phyloP scores from a whole-genome alignment of 2,113 vertebrate species.

The Protobothrops mucrosquamatus region DNA sequence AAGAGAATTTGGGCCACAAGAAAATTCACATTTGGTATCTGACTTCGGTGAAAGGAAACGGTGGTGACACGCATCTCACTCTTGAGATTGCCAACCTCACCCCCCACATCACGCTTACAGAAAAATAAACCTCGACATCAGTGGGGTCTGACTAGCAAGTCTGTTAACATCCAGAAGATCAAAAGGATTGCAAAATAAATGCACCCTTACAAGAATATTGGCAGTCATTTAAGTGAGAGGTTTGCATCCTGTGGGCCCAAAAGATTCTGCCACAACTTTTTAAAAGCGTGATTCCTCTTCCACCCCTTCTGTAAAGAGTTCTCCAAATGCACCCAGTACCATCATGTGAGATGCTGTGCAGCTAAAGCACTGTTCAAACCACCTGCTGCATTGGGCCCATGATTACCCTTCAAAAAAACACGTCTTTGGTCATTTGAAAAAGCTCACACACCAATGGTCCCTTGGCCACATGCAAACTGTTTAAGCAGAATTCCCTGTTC shows the following conservation, averaged over 20 bases:
- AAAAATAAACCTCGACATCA: neutral
- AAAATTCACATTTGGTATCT: neutral
- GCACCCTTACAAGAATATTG: constrained; percentile 6
- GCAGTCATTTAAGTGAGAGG: constrained; percentile 11
- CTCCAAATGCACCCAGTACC: constrained; percentile 2
- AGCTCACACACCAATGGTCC: neutral
- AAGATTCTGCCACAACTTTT: constrained; percentile 38
- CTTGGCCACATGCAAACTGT: neutral
- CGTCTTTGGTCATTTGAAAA: constrained; percentile 58
- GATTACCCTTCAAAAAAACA: constrained; percentile 26
- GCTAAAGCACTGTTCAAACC: neutral
- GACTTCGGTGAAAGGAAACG: neutral
- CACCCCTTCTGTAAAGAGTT: constrained; percentile 20
- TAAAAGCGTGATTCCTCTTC: constrained; percentile 36
- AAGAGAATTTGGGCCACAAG: neutral
- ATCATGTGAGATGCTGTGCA: neutral
- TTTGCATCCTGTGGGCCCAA: constrained; percentile 23
- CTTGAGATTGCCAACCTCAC: neutral
- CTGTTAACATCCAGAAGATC: neutral
- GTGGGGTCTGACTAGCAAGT: neutral
- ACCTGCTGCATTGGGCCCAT: neutral
- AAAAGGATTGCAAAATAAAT: neutral
- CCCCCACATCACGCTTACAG: neutral
- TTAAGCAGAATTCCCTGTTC: constrained; percentile 6
- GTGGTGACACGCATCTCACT: neutral